Evolutionary conservation across 2,113 vertebrate species (phyloP), one percentile per base, ranked within the genome.

Genomic region (Merops nubicus): DNA sequence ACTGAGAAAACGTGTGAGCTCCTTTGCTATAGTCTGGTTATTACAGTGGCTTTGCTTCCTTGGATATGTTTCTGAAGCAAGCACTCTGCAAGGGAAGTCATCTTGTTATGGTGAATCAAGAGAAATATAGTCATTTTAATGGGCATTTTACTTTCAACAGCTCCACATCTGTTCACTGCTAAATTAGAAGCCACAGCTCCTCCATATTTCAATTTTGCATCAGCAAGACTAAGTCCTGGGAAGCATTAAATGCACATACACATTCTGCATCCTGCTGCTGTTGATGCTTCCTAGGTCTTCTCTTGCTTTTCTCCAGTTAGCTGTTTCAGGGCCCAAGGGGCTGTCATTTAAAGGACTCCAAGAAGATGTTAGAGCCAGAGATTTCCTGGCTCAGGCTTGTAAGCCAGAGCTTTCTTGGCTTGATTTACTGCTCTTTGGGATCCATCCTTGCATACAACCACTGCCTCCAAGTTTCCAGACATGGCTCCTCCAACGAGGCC

Each of bases 161-260:
- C 74, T 65, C 70, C 88, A 69, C 31, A 89, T 63, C 67, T 87
- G 48, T 65, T 96, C 65, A 77, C 54, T 50, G 79, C 34, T 87
- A 78, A 89, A 94, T 82, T 86, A 88, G 62, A 92, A 68, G 85
- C 73, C 82, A 53, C 72, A 47, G 70, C 0, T 2, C 6, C 2
- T 6, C 7, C 86, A 47, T 62, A 85, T 95, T 94, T 96, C 63
- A 78, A 29, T 92, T 97, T 95, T 83, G 73, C 72, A 82, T 80
- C 28, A 88, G 42, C 20, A 56, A 88, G 69, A 89, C 67, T 70
- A 85, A 89, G 85, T 91, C 59, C 75, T 69, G 69, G 25, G n/a
- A 65, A 78, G 77, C 11, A 5, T 81, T 75, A 96, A 91, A 74
- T 20, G 23, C 23, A 76, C 29, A 21, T 8, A 38, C 5, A 11